Base-by-base conservation (phyloP, 2,797 vertebrate genomes). In the Myripristis jacobus region DNA sequence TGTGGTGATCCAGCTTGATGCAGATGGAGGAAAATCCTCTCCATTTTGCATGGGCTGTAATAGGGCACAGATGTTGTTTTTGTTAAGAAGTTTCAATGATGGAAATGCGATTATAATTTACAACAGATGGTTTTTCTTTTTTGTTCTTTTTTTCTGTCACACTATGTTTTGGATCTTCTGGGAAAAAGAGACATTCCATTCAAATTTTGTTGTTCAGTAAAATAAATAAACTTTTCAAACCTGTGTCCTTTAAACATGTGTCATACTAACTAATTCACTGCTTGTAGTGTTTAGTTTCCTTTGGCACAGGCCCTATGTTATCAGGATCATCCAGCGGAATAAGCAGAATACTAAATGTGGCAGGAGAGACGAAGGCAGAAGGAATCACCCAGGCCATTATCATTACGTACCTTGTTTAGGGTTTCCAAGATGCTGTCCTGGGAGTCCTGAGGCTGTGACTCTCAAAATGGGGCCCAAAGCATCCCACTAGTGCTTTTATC, bases 11-110 rank as follows among this genome's bases (percentile, higher is more conserved):
- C 27, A 66, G 54, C 36, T 56, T 53, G n/a, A 67, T 57, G 15
- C 29, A 52, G 24, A 53, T 38, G 19, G 19, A 66, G 38, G 8
- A 2, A 44, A 63, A 57, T 52, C 9, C 31, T 5, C 43, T 72
- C 27, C n/a, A 10, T 18, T 69, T 2, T 36, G 44, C 38, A 5
- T 71, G 12, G 13, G 38, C 38, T 4, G 38, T 41, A 81, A 86
- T 58, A 24, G 18, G 4, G 13, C 4, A 12, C 82, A 87, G 73
- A 85, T 83, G 80, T 72, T 47, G 44, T 47, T 47, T 47, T 56
- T 58, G 6, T 25, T 38, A 29, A 10, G 41, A 8, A 2, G 36
- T 79, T 36, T 44, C 43, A 38, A 1, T 68, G 52, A 57, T 63
- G 48, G 18, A 67, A 27, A 19, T 47, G 19, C 7, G 15, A 41